Percentiles rank a stretch among this genome's conserved stretches.
phyloP scores from a whole-genome alignment of 2,113 vertebrate genomes.

The Miniopterus natalensis region DNA sequence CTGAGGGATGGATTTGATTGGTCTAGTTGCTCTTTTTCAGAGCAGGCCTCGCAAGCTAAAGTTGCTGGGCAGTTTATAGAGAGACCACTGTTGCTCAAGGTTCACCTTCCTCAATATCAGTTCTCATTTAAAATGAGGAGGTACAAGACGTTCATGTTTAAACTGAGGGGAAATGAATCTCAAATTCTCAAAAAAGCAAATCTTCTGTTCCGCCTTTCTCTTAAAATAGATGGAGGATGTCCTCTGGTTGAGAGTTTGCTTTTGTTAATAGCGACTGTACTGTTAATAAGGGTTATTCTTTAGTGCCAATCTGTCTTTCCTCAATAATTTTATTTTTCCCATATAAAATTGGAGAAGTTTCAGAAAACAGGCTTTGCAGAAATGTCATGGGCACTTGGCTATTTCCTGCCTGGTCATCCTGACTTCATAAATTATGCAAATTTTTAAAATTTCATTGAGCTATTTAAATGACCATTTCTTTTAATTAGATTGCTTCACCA shows the following conservation, averaged over 20 bases:
- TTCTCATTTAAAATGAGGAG: conserved; percentile 1
- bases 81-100: background rate
- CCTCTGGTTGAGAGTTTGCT: background rate
- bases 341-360: background rate
- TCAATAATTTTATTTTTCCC: background rate
- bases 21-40: background rate
- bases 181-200: background rate
- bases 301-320: background rate
- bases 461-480: conserved; percentile 75
- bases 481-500: conserved; percentile 76
- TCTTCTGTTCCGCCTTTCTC: background rate
- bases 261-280: background rate
- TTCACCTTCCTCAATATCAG: background rate
- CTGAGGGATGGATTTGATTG: background rate
- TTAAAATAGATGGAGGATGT: background rate
- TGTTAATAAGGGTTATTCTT: background rate
- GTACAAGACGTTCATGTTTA: background rate
- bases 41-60: background rate
- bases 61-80: background rate
- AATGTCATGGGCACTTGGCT: background rate
- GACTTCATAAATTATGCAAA: conserved; percentile 61
- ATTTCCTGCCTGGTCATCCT: conserved; percentile 64
- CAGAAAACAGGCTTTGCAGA: conserved; percentile 56
- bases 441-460: conserved; percentile 68
- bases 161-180: background rate